These are phyloP conservation scores for Trissonchulus latispiculum DNA, from an alignment of 2,888 invertebrate genomes.

Conservation along the genomic window DNA sequence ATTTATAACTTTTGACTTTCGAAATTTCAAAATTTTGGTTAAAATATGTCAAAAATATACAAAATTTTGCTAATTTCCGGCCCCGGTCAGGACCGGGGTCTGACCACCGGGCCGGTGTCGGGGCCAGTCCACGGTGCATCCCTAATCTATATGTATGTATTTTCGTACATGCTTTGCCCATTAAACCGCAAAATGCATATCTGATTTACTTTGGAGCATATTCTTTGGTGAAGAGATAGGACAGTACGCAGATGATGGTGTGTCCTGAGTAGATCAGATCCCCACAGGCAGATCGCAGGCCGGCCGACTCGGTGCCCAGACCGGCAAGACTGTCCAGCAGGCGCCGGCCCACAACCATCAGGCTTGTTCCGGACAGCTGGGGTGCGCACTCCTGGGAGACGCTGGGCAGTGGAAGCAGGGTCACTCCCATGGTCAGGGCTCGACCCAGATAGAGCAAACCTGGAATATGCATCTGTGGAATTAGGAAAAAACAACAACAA, in stretches of 20 bases:
- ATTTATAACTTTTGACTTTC: too few species aligned
- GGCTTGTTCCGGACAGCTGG: not conserved
- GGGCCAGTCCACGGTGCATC: too few species aligned
- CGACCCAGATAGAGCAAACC: not conserved
- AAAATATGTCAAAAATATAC: too few species aligned
- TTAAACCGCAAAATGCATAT: too few species aligned
- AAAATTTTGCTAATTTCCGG: too few species aligned
- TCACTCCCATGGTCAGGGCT: not conserved
- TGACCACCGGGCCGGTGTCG: too few species aligned
- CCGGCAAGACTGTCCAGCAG: not conserved
- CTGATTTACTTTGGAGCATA: constrained; percentile 15
- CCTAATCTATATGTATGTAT: too few species aligned
- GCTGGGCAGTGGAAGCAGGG: not conserved
- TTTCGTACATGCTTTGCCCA: too few species aligned
- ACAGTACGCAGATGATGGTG: constrained; percentile 26
- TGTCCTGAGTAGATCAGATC: constrained; percentile 41
- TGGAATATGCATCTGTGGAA: not conserved
- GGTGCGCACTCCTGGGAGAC: not conserved
- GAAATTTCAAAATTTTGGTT: too few species aligned
- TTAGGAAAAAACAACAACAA: too few species aligned
- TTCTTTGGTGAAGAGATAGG: not conserved
- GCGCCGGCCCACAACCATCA: not conserved
- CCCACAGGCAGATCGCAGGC: constrained; percentile 29
- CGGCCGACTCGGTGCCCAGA: not conserved
- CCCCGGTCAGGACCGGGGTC: too few species aligned